phyloP scores from a whole-genome alignment of 2,888 invertebrate genomes.

The Himalopsyche kuldschensis region DNA sequence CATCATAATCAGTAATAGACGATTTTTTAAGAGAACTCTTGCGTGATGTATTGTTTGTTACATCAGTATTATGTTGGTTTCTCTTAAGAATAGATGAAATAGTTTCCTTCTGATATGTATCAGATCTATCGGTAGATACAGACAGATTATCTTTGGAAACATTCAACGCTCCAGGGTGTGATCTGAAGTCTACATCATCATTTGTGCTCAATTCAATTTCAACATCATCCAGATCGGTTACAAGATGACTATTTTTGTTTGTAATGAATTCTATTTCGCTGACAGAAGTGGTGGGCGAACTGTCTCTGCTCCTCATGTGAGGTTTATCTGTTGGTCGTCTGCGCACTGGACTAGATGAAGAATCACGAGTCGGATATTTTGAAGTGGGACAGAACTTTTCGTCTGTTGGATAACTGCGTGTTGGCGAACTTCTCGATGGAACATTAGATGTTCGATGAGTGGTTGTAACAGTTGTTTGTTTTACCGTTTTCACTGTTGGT shows the following conservation, averaged over 20 bases:
- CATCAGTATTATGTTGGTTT: conserved; percentile 6
- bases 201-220: conserved; percentile 3
- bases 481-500: conserved; percentile 5
- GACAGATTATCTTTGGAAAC: conserved; percentile 3
- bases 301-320: conserved; percentile 44
- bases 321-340: background rate
- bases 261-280: conserved; percentile 57
- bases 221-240: conserved; percentile 43
- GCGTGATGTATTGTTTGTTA: conserved; percentile 42
- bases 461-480: background rate
- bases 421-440: conserved; percentile 7
- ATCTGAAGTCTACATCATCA: background rate
- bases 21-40: conserved; percentile 55
- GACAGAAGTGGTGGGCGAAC: conserved; percentile 59
- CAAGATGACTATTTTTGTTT: conserved; percentile 14
- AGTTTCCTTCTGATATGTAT: conserved; percentile 22
- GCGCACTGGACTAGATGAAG: background rate
- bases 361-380: background rate
- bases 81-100: conserved; percentile 23
- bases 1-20: conserved; percentile 42
- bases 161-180: background rate
- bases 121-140: conserved; percentile 4
- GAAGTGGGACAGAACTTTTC: background rate
- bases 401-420: background rate
- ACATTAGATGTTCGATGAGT: conserved; percentile 17